Percentiles rank a stretch among this genome's conserved stretches.
These are phyloP conservation scores for Sphaeramia orbicularis DNA, from an alignment of 2,797 vertebrate genomes.

Conservation along the genomic window DNA sequence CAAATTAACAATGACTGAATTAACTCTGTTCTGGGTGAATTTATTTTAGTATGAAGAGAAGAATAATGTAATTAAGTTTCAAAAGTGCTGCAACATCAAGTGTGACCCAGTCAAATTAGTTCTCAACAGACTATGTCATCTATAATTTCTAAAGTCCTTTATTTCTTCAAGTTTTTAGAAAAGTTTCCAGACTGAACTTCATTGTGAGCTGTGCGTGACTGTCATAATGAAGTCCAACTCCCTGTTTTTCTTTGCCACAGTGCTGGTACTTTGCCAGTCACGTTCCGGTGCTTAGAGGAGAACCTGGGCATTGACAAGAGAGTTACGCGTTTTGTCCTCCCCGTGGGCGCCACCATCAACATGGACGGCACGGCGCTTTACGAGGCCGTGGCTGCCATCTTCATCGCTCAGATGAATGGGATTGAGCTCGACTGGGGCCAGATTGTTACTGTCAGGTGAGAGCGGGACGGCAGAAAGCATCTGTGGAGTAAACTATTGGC, in stretches of 20 bases:
- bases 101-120: conserved; percentile 15
- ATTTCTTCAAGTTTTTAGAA: not conserved
- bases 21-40: conserved; percentile 2
- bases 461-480: not conserved
- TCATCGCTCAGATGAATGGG: conserved; percentile 99
- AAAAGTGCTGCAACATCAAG: conserved; percentile 6
- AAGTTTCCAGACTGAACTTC: conserved; percentile 10
- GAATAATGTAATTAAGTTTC: conserved; percentile 14
- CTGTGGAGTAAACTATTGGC: not conserved
- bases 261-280: conserved; percentile 96
- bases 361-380: conserved; percentile 99
- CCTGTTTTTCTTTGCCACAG: conserved; percentile 68
- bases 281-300: conserved; percentile 97
- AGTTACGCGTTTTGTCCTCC: conserved; percentile 97
- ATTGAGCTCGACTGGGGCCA: conserved; percentile 93
- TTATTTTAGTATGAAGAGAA: conserved; percentile 16
- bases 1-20: conserved; percentile 17
- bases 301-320: conserved; percentile 98
- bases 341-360: conserved; percentile 98
- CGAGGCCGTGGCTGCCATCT: conserved; percentile 98
- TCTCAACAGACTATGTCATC: conserved; percentile 3
- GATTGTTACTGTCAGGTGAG: conserved; percentile 96
- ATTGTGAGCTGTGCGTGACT: not conserved
- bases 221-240: conserved; percentile 1
- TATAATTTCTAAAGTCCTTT: not conserved